These are phyloP conservation scores for Lepus oiostolus DNA, from an alignment of 2,797 vertebrate species.

Conservation along the genomic window DNA sequence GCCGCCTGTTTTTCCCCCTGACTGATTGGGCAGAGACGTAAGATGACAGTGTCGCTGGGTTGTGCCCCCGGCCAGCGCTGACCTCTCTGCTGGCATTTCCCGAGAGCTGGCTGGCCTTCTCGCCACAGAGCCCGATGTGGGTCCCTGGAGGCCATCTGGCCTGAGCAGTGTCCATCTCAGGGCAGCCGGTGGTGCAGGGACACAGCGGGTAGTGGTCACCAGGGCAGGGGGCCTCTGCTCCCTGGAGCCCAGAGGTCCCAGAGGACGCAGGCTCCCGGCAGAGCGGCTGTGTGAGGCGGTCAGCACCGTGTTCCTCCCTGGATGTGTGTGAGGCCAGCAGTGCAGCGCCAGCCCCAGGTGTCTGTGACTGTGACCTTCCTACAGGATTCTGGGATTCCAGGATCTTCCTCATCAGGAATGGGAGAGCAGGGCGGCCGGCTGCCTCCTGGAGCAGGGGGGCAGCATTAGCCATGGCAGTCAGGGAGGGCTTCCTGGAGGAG, in stretches of 20 bases:
- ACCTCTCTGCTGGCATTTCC: conserved; percentile 67
- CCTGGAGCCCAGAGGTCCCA: no score
- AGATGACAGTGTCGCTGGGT: conserved; percentile 18
- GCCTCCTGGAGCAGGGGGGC: not conserved
- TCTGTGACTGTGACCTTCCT: not conserved
- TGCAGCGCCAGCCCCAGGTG: not conserved
- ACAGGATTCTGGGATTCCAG: not conserved
- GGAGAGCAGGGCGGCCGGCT: not conserved
- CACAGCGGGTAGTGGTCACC: not conserved
- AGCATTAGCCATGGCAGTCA: accelerated
- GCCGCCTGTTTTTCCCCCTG: not conserved
- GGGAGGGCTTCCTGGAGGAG: not conserved
- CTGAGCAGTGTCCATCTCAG: not conserved
- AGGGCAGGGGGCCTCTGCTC: not conserved
- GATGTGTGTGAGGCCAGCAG: not conserved
- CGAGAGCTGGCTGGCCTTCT: conserved; percentile 54
- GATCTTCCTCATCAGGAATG: not conserved
- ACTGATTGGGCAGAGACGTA: conserved; percentile 17
- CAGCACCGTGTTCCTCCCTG: accelerated
- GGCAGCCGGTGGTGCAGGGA: conserved; percentile 2
- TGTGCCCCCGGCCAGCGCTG: conserved; percentile 4
- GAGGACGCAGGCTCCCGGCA: no score
- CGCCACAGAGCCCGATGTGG: conserved; percentile 37
- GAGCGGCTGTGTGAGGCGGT: accelerated
- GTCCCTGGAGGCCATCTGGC: not conserved